Conservation (phyloP, 2,888 invertebrate species). For the Hipparchia sbordonii region DNA sequence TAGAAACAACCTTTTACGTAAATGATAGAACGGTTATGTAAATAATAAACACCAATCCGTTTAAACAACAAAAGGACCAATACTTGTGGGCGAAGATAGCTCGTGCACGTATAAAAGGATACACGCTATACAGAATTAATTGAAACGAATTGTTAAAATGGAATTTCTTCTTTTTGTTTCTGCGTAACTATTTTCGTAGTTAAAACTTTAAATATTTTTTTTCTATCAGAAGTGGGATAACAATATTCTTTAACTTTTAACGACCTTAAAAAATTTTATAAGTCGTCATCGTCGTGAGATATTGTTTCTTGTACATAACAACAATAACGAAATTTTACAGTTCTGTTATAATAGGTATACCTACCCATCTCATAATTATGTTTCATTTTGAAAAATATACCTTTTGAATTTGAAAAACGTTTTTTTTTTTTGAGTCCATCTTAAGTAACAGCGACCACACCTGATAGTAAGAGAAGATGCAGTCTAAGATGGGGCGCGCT, state of each 20-base stretch:
- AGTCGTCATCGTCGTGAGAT: not conserved
- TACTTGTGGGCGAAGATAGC: slow-evolving; percentile 18
- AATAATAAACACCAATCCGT: slow-evolving; percentile 25
- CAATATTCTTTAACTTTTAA: not conserved
- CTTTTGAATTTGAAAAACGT: too few species aligned
- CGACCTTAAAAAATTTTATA: too few species aligned
- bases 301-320: too few species aligned
- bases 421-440: too few species aligned
- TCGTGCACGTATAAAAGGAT: slow-evolving; percentile 11
- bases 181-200: not conserved
- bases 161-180: not conserved
- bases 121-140: slow-evolving; percentile 11
- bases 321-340: too few species aligned
- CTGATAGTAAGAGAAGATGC: too few species aligned
- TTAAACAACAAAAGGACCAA: slow-evolving; percentile 18
- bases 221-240: not conserved
- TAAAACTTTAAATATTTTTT: not conserved
- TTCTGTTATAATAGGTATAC: too few species aligned
- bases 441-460: too few species aligned
- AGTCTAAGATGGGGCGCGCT: too few species aligned
- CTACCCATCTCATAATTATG: too few species aligned
- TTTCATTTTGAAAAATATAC: too few species aligned
- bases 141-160: not conserved
- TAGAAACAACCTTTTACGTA: not conserved
- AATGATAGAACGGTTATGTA: slow-evolving; percentile 1